A percentile compares a stretch with the other conserved stretches of the same genome.
These are phyloP conservation scores for Excalfactoria chinensis DNA, from an alignment of 2,113 vertebrate species.

Conservation along the genomic window DNA sequence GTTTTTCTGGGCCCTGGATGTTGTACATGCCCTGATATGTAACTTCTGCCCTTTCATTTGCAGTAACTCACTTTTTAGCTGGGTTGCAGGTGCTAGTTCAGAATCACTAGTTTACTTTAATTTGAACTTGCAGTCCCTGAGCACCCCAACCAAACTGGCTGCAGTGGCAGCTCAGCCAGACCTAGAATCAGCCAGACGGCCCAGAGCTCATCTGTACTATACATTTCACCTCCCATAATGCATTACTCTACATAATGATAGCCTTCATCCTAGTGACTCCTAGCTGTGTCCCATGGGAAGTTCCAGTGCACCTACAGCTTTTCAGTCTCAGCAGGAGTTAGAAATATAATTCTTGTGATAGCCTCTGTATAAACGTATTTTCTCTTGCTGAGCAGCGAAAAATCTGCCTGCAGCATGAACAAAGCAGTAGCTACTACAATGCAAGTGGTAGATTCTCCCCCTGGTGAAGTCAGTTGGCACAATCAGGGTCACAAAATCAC, in stretches of 20 bases:
- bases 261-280: not conserved
- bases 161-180: not conserved
- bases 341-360: not conserved
- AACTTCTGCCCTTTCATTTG: constrained; percentile 60
- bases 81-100: not conserved
- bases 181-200: not conserved
- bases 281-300: not conserved
- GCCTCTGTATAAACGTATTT: not conserved
- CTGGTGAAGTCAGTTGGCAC: not conserved
- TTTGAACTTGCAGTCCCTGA: not conserved
- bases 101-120: constrained; percentile 8
- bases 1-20: constrained; percentile 31
- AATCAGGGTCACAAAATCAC: constrained; percentile 46
- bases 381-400: not conserved
- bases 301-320: not conserved
- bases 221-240: not conserved
- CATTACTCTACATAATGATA: not conserved
- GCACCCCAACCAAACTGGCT: not conserved
- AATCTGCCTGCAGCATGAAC: not conserved
- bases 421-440: not conserved
- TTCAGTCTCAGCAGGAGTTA: not conserved
- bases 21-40: constrained; percentile 41
- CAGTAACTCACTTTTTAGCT: constrained; percentile 42
- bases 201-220: not conserved
- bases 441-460: not conserved